Evolutionary conservation across 2,888 invertebrate genomes (phyloP).

Genomic region (Drosophila anomelani): DNA sequence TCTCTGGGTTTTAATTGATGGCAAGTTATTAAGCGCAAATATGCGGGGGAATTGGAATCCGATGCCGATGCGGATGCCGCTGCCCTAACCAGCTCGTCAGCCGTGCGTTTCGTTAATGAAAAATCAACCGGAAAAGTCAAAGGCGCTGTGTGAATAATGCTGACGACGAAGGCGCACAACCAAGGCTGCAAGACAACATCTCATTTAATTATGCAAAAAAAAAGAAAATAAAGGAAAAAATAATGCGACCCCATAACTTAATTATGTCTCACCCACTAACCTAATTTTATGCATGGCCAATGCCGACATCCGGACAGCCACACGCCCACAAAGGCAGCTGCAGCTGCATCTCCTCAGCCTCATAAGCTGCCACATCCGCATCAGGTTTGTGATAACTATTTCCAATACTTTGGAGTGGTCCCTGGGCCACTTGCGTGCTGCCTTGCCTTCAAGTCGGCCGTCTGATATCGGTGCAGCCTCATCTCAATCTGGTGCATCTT

Average conservation of each 20-base stretch:
- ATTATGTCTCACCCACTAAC: conserved; percentile 80
- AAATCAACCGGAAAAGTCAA: conserved; percentile 58
- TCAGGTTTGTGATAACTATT: conserved; percentile 57
- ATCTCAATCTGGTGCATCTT: conserved; percentile 43
- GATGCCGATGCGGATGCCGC: conserved; percentile 32
- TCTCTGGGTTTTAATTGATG: conserved; percentile 54
- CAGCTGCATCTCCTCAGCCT: background rate
- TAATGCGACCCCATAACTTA: conserved; percentile 74
- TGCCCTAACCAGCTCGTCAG: conserved; percentile 31
- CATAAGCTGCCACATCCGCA: conserved; percentile 16
- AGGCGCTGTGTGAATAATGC: conserved; percentile 31
- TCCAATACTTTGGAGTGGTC: conserved; percentile 48
- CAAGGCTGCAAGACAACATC: conserved; percentile 54
- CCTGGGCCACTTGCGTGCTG: conserved; percentile 56
- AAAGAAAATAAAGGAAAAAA: conserved; percentile 41
- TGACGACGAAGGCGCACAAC: conserved; percentile 13
- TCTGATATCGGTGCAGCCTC: conserved; percentile 49
- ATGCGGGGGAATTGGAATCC: conserved; percentile 24
- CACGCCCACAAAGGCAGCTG: background rate
- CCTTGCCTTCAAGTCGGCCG: conserved; percentile 62
- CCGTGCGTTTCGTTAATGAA: conserved; percentile 64
- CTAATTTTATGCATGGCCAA: conserved; percentile 62
- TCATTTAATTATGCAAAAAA: conserved; percentile 71
- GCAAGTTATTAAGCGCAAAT: conserved; percentile 60
- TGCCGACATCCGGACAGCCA: conserved; percentile 40